These are phyloP conservation scores for Anagyrus pseudococci DNA, from an alignment of 2,888 invertebrate genomes.

Conservation along the genomic window DNA sequence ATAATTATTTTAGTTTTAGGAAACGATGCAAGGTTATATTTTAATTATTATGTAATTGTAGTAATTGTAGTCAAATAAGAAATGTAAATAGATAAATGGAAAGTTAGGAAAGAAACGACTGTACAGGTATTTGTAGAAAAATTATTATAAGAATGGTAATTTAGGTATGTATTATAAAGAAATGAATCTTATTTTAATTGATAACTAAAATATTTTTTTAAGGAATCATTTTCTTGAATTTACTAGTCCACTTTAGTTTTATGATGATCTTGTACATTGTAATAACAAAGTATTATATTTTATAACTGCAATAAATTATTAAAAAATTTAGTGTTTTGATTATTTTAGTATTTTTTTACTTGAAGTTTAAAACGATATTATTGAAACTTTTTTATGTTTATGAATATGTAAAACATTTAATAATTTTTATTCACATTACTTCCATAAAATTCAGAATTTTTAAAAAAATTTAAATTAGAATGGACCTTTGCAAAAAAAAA, in stretches of 20 bases:
- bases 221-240: conserved; percentile 14
- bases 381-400: no score
- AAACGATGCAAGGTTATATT: conserved; percentile 14
- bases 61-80: neutral
- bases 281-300: conserved; percentile 26
- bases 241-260: conserved; percentile 28
- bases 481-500: conserved; percentile 36
- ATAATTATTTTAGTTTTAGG: no score
- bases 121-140: conserved; percentile 1
- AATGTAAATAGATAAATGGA: neutral
- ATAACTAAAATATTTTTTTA: conserved; percentile 8
- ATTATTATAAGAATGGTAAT: conserved; percentile 5
- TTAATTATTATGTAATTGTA: conserved; percentile 12
- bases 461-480: neutral
- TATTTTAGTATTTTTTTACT: conserved; percentile 7
- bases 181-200: conserved; percentile 2
- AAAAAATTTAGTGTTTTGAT: neutral
- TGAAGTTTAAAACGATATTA: no score
- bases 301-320: conserved; percentile 17
- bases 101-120: neutral
- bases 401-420: no score
- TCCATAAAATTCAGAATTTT: neutral
- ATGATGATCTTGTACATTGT: conserved; percentile 13
- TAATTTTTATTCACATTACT: no score
- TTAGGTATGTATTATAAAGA: conserved; percentile 7